Base-by-base conservation (phyloP, 2,888 invertebrate species). In the Podabrus alpinus region DNA sequence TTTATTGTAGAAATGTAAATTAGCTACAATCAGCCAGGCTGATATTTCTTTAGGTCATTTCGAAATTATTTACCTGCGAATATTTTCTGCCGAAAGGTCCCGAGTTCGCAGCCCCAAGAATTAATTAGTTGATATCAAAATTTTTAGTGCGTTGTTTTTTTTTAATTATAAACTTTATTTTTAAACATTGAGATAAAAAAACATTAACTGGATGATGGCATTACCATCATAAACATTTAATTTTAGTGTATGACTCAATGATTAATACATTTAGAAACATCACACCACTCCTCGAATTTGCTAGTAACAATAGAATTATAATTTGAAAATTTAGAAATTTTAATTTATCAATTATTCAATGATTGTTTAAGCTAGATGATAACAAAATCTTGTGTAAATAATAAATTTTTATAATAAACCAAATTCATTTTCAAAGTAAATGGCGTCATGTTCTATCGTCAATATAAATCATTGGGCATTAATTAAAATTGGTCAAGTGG, bases 141-240 rank as follows among this genome's bases (percentile, higher is more conserved):
- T 64, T 3, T 17, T 61, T 3, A 15, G n/a, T n/a, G n/a, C 9
- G 19, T 19, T 19, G n/a, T n/a, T 19, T 17, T 64, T 64, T 3
- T 64, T 2, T 7, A n/a, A 17, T 17, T 16, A 2, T n/a, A 19
- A 13, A 19, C 5, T 5, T 19, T 21, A 19, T 64, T 64, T 64
- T 19, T 64, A 45, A 45, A n/a, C 0, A 1, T n/a, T 45, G 45
- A 7, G 45, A 45, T 45, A 45, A 45, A 45, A 29, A 45, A 45
- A 45, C 45, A 45, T 69, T 60, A 15, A 17, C 61, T 69, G 19
- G 15, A 69, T 16, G 9, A 60, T 59, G 21, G 61, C 15, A 69
- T n/a, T 21, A 15, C n/a, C 11, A 69, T 15, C 24, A 45, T 74
- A n/a, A 75, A 68, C 72, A 67, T 73, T 69, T 73, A 74, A 19